Conservation (phyloP, 2,888 invertebrate species). For the Sarcophaga rosellei region DNA sequence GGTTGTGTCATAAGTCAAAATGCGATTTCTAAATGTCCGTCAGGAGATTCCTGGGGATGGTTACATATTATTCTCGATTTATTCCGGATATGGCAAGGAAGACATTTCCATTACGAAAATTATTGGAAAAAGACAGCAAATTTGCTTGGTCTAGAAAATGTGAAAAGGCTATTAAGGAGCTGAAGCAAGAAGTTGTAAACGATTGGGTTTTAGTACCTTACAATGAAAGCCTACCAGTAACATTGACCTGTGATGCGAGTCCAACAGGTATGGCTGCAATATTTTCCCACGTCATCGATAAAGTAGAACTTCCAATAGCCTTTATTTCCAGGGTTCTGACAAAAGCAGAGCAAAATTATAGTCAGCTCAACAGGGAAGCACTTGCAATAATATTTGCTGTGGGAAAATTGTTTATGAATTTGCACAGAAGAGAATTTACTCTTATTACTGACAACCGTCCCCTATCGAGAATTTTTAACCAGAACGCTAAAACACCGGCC, state of each 20-base stretch:
- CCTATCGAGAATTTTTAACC: conserved; percentile 54
- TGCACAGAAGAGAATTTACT: conserved; percentile 19
- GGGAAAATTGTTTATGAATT: conserved; percentile 38
- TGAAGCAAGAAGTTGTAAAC: conserved; percentile 6
- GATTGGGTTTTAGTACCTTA: background rate
- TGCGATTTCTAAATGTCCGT: too few species aligned
- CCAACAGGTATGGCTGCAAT: conserved; percentile 35
- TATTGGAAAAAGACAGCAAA: too few species aligned
- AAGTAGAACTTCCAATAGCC: background rate
- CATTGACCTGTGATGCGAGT: conserved; percentile 33
- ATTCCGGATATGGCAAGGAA: too few species aligned
- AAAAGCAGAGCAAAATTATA: conserved; percentile 35
- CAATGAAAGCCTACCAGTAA: conserved; percentile 6
- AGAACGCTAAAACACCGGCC: conserved; percentile 51
- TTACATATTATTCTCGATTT: too few species aligned
- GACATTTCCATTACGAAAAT: too few species aligned
- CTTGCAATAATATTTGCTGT: background rate
- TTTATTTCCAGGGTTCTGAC: conserved; percentile 35
- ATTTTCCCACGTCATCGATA: too few species aligned
- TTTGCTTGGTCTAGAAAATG: too few species aligned
- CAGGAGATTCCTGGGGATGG: too few species aligned
- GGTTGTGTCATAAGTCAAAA: too few species aligned
- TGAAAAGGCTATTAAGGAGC: too few species aligned
- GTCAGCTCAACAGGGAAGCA: conserved; percentile 36
- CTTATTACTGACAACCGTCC: background rate